Evolutionary conservation across 2,888 invertebrate species (phyloP).

Genomic region (Caenorhabditis sp.): DNA sequence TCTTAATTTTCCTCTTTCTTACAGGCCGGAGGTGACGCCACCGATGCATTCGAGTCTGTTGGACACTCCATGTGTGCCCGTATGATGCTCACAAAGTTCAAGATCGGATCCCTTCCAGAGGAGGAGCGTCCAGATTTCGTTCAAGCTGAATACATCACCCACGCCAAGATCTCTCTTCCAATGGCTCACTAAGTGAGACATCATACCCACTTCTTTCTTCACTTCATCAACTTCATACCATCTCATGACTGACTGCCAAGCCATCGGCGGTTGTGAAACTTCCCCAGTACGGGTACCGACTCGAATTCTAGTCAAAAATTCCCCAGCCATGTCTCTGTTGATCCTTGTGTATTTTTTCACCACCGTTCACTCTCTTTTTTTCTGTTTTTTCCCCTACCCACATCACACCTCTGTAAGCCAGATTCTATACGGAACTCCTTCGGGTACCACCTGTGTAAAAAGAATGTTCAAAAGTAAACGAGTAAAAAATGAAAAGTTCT

Average conservation of each 20-base stretch:
- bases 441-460: constrained; percentile 51
- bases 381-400: constrained; percentile 38
- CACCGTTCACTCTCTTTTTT: constrained; percentile 2
- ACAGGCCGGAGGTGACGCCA: constrained; percentile 79
- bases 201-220: background rate
- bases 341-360: background rate
- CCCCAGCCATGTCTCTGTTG: constrained; percentile 14
- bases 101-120: constrained; percentile 67
- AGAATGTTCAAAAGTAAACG: constrained; percentile 51
- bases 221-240: constrained; percentile 25
- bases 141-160: constrained; percentile 57
- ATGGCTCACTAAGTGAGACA: constrained; percentile 53
- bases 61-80: constrained; percentile 78
- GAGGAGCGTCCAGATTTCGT: constrained; percentile 60
- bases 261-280: constrained; percentile 57
- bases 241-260: constrained; percentile 59
- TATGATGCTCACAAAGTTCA: constrained; percentile 68
- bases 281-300: constrained; percentile 50
- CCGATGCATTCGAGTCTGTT: constrained; percentile 77
- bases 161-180: constrained; percentile 62
- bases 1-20: constrained; percentile 49
- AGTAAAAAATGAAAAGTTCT: constrained; percentile 39
- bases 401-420: constrained; percentile 47
- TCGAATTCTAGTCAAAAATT: constrained; percentile 47
- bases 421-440: constrained; percentile 54